Evolutionary conservation across 2,797 vertebrate genomes (phyloP).

Genomic region (Channallabes apus): DNA sequence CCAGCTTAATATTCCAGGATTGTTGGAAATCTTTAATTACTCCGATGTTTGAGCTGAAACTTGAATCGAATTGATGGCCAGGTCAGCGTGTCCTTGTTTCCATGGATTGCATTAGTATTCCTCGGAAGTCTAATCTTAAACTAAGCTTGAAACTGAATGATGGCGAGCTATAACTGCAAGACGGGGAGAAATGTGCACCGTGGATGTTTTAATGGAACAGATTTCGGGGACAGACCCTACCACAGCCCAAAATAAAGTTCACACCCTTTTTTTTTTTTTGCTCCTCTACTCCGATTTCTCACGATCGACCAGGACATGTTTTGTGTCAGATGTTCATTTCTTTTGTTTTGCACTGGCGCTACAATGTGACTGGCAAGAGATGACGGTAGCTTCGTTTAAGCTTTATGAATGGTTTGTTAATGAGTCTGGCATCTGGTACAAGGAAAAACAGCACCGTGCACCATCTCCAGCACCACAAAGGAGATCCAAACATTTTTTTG

Average conservation of each 20-base stretch:
- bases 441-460: neutral
- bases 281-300: neutral
- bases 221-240: neutral
- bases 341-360: neutral
- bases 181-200: neutral
- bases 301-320: neutral
- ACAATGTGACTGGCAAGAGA: neutral
- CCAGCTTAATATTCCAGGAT: neutral
- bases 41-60: neutral
- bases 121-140: neutral
- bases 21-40: neutral
- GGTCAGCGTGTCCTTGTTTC: neutral
- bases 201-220: neutral
- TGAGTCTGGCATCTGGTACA: neutral
- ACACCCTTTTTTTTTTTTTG: neutral
- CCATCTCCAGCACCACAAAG: neutral
- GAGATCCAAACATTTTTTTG: neutral
- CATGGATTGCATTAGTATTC: neutral
- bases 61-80: neutral
- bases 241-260: neutral
- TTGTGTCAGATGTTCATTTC: neutral
- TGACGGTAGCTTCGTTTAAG: neutral
- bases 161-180: neutral
- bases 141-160: neutral
- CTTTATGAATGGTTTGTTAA: neutral